Percentiles rank a stretch among this genome's conserved stretches.
These are phyloP conservation scores for Agraylea sexmaculata DNA, from an alignment of 1,140 invertebrate species.

Conservation along the genomic window DNA sequence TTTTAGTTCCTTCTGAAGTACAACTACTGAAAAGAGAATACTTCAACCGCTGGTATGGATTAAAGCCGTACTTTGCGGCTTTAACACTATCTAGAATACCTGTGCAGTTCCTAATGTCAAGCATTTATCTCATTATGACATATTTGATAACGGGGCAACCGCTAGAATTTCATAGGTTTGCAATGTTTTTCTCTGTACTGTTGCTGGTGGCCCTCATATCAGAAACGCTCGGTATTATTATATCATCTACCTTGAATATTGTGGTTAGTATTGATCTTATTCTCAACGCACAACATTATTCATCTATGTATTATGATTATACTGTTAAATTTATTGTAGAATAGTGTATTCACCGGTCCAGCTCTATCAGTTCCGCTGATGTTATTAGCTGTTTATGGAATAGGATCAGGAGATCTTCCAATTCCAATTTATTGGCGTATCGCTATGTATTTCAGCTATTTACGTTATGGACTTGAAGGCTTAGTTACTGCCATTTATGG, in stretches of 20 bases:
- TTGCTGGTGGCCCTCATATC: slow-evolving; percentile 58
- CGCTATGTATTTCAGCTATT: slow-evolving; percentile 72
- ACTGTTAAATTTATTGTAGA: slow-evolving; percentile 41
- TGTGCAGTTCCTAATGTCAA: slow-evolving; percentile 55
- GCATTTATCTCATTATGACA: slow-evolving; percentile 68
- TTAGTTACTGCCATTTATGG: slow-evolving; percentile 68
- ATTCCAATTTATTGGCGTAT: slow-evolving; percentile 55
- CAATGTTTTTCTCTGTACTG: slow-evolving; percentile 55
- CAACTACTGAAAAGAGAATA: slow-evolving; percentile 79
- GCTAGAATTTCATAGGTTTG: slow-evolving; percentile 58
- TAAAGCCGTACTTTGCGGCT: slow-evolving; percentile 82
- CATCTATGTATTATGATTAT: background rate
- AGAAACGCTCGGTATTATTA: slow-evolving; percentile 60
- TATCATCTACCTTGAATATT: slow-evolving; percentile 56
- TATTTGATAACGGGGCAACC: slow-evolving; percentile 83
- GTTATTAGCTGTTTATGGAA: slow-evolving; percentile 62
- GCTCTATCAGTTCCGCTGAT: slow-evolving; percentile 61
- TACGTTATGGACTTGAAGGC: slow-evolving; percentile 65
- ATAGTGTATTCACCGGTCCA: slow-evolving; percentile 68
- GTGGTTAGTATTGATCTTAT: slow-evolving; percentile 46
- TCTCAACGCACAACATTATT: slow-evolving; percentile 1
- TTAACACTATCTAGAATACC: slow-evolving; percentile 64
- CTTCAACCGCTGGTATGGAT: slow-evolving; percentile 87
- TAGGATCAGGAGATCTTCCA: slow-evolving; percentile 49
- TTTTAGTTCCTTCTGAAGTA: slow-evolving; percentile 80